phyloP scores from a whole-genome alignment of 2,797 vertebrate genomes.

The Galagoides demidoff region DNA sequence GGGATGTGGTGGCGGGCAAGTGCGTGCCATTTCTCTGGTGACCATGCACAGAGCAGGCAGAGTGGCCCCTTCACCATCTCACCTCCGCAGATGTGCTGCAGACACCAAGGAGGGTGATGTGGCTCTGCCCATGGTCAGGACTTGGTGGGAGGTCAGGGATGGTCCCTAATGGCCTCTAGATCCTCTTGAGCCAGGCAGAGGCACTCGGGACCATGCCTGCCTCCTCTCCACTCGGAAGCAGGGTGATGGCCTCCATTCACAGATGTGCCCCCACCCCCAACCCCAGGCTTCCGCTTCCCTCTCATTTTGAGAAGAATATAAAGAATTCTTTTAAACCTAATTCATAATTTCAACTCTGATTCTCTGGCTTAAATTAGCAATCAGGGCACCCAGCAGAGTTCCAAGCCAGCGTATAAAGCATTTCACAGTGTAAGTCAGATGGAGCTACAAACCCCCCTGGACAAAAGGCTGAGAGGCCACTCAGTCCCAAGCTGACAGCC shows the following conservation, averaged over 20 bases:
- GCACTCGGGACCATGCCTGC: rapidly evolving
- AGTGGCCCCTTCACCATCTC: neutral
- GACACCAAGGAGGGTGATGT: rapidly evolving
- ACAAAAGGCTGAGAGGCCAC: neutral
- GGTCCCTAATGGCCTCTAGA: rapidly evolving
- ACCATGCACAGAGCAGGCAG: neutral
- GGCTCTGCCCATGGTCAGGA: rapidly evolving
- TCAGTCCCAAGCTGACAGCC: neutral
- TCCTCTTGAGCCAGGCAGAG: rapidly evolving
- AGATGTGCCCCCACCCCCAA: rapidly evolving
- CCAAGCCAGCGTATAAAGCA: neutral
- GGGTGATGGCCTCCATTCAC: neutral
- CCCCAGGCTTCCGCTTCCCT: neutral
- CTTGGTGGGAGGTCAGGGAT: rapidly evolving
- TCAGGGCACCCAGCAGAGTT: neutral
- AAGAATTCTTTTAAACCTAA: neutral
- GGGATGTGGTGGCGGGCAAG: rapidly evolving
- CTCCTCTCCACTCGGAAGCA: neutral
- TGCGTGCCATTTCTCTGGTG: neutral
- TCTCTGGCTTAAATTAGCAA: neutral
- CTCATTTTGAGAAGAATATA: neutral
- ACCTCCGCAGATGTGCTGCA: rapidly evolving
- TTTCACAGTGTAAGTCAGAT: neutral
- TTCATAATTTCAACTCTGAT: neutral
- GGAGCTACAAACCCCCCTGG: neutral